Evolutionary conservation across 92 coral and sea anemone genomes (phyloP).

Genomic region (Parazoanthus darwini): DNA sequence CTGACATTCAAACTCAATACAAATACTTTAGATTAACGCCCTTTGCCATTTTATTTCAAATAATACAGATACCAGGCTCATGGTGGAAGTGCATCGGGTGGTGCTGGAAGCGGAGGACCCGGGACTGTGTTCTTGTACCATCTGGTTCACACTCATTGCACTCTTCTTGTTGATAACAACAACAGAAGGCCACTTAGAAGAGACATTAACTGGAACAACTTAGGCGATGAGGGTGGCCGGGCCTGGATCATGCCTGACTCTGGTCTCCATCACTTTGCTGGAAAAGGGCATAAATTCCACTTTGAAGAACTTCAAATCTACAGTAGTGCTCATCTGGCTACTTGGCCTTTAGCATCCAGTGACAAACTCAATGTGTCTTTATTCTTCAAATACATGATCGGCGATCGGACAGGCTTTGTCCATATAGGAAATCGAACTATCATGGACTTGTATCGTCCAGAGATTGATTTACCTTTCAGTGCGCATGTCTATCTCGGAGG

Average conservation of each 20-base stretch:
- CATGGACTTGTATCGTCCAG: constrained; percentile 64
- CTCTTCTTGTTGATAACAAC: constrained; percentile 64
- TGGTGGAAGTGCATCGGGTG: constrained; percentile 55
- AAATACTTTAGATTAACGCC: neutral
- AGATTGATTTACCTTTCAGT: constrained; percentile 74
- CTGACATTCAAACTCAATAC: neutral
- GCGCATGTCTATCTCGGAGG: constrained; percentile 71
- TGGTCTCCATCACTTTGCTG: constrained; percentile 66
- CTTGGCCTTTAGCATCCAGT: constrained; percentile 52
- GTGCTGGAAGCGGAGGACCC: constrained; percentile 63
- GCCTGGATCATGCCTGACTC: constrained; percentile 83
- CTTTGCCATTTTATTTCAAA: neutral
- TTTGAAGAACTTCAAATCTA: constrained; percentile 75
- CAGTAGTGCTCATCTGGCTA: constrained; percentile 60
- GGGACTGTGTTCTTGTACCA: constrained; percentile 78
- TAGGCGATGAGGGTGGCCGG: constrained; percentile 62
- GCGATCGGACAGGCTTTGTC: constrained; percentile 72
- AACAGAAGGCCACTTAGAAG: constrained; percentile 57
- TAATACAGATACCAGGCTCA: constrained; percentile 58
- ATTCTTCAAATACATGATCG: constrained; percentile 69
- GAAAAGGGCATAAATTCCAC: constrained; percentile 48
- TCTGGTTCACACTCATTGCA: constrained; percentile 61
- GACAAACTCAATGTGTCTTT: constrained; percentile 47
- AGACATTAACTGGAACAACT: constrained; percentile 56
- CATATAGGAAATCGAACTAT: constrained; percentile 60